Base-by-base conservation (phyloP, 2,113 vertebrate genomes). In the cat (Felis catus) region DNA sequence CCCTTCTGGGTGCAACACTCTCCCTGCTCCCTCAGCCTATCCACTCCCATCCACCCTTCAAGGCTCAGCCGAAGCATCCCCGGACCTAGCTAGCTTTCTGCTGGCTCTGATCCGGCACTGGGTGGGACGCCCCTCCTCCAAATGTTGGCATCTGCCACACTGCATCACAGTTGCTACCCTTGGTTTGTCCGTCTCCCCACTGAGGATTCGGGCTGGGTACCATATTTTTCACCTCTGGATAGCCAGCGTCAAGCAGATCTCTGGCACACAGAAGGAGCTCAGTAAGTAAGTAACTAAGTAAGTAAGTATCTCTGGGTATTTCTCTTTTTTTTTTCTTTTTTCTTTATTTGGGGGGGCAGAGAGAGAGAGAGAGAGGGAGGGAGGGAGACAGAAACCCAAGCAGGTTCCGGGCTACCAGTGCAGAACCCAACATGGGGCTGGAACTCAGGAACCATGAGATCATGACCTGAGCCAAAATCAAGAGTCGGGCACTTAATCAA, bases 31-130 rank as follows among this genome's bases (percentile, higher is more conserved):
- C 61, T 70, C 33, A 39, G 31, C 55, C 15, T 1, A 3, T 25
- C 33, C 7, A 45, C 73, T 70, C 12, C 36, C 33, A 10, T 29
- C 31, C 45, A 39, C n/a, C 58, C 66, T 5, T 14, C 33, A 13
- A 55, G n/a, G n/a, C n/a, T 31, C 21, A 41, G 61, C 15, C 12
- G n/a, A 48, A 27, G 10, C 29, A 13, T 63, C 33, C 13, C 66
- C 92, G 41, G 25, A 76, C 61, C n/a, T 14, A 68, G 86, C 3
- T 7, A 81, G 27, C 61, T 70, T 36, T 71, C 66, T 29, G 19
- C 7, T 33, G 1, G 2, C 11, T 82, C 18, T 1, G 18, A 18
- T 33, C 65, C 15, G 6, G 33, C 1, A 1, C 61, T 5, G 58
- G n/a, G 23, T 29, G 4, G 3, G 25, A 58, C 3, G 23, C 53